Percentiles rank a stretch among this genome's conserved stretches.
These are phyloP conservation scores for Xenopus tropicalis DNA, from an alignment of 2,113 vertebrate genomes.

Conservation along the genomic window UCB_Xtro_10.0 CM004444.2:140390001-140390500, in stretches of 20 bases:
- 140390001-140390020: conserved; percentile 93
- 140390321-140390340: conserved; percentile 2
- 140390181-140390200: conserved; percentile 93
- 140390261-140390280: conserved; percentile 19
- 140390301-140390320: conserved; percentile 38
- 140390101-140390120: conserved; percentile 64
- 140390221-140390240: conserved; percentile 87
- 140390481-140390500: conserved; percentile 18
- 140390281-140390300: conserved; percentile 38
- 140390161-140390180: conserved; percentile 95
- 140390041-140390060: conserved; percentile 90
- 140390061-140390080: conserved; percentile 64
- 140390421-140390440: neutral
- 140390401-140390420: conserved; percentile 15
- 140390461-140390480: conserved; percentile 4
- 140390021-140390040: conserved; percentile 95
- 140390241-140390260: conserved; percentile 34
- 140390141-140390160: conserved; percentile 45
- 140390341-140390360: conserved; percentile 1
- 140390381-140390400: conserved; percentile 6
- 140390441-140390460: conserved; percentile 21
- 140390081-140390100: conserved; percentile 67
- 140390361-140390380: conserved; percentile 10
- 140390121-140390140: conserved; percentile 42
- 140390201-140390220: conserved; percentile 90